Percentiles rank a stretch among this genome's conserved stretches.
phyloP scores from a whole-genome alignment of 1,140 invertebrate species.

The Globodera rostochiensis region DNA sequence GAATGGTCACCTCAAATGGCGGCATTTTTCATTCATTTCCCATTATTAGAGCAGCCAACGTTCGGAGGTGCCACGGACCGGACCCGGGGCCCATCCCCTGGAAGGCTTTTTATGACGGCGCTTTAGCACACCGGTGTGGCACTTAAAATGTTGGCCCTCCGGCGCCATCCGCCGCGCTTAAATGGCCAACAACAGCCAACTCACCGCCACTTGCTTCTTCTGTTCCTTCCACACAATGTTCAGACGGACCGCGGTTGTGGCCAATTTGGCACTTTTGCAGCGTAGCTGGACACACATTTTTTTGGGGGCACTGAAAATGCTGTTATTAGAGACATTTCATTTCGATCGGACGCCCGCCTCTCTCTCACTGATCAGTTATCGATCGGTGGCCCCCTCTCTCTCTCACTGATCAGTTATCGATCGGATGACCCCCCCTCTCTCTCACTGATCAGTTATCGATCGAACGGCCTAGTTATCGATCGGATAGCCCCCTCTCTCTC shows the following conservation, averaged over 20 bases:
- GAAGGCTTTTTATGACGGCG: too few relatives aligned
- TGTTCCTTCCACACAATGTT: slow-evolving; percentile 42
- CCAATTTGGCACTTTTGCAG: slow-evolving; percentile 12
- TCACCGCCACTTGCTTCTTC: slow-evolving; percentile 13
- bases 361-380: background rate
- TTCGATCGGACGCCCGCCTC: too few relatives aligned
- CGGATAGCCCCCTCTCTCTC: too few relatives aligned
- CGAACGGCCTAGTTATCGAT: too few relatives aligned
- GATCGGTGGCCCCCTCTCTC: too few relatives aligned
- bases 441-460: too few relatives aligned
- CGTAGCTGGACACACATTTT: slow-evolving; percentile 17
- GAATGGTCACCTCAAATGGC: slow-evolving; percentile 22
- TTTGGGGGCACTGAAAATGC: slow-evolving; percentile 11
- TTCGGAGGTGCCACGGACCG: too few relatives aligned
- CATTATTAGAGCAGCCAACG: background rate
- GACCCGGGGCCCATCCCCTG: too few relatives aligned
- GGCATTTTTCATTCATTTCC: background rate
- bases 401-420: background rate
- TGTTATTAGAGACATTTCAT: background rate
- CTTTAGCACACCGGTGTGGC: too few relatives aligned
- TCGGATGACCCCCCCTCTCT: too few relatives aligned
- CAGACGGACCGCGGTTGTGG: slow-evolving; percentile 18
- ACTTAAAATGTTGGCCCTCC: too few relatives aligned
- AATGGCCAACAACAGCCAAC: background rate
- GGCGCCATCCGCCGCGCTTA: background rate